Evolutionary conservation across 2,113 vertebrate genomes (phyloP).

Genomic region (Amphilophus citrinellus): DNA sequence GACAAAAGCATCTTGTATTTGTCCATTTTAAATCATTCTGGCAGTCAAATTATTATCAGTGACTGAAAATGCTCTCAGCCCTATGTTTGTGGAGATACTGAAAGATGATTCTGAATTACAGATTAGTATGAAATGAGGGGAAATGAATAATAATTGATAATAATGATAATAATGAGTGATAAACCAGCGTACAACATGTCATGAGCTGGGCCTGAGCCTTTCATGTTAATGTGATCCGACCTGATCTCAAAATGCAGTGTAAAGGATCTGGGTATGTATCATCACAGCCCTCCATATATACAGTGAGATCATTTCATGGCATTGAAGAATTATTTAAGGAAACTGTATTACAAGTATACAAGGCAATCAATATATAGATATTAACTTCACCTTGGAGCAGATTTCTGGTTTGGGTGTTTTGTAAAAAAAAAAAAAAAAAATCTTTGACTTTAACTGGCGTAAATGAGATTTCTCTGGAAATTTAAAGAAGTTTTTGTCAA

Average conservation of each 20-base stretch:
- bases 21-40: constrained; percentile 35
- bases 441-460: too few relatives aligned
- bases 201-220: background rate
- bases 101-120: constrained; percentile 17
- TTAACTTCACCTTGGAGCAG: background rate
- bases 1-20: constrained; percentile 37
- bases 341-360: background rate
- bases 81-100: constrained; percentile 17
- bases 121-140: background rate
- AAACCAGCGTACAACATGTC: constrained; percentile 3
- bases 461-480: too few relatives aligned
- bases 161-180: too few relatives aligned
- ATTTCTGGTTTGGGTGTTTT: background rate
- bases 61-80: constrained; percentile 37
- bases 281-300: background rate
- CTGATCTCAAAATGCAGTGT: background rate
- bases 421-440: too few relatives aligned
- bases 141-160: constrained; percentile 12
- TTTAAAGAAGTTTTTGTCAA: too few relatives aligned
- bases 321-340: background rate
- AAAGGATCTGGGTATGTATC: background rate
- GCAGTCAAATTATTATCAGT: constrained; percentile 7
- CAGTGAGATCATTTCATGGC: background rate
- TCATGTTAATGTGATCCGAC: constrained; percentile 23
- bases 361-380: background rate